Conservation (phyloP, 1,140 invertebrate genomes). For the Trachelipus rathkii region DNA sequence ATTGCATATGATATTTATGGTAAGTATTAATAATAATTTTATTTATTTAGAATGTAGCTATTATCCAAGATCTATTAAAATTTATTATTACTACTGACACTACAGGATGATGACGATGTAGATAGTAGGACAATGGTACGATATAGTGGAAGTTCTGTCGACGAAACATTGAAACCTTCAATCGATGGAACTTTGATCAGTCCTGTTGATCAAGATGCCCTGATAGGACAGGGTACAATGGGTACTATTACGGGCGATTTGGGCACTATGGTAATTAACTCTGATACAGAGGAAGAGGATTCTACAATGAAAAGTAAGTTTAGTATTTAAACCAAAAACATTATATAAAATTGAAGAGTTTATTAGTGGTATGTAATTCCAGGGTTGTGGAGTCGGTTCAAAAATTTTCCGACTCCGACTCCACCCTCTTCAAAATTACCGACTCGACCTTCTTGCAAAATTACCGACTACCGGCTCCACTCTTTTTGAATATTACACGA, state of each 20-base stretch:
- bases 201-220: conserved; percentile 42
- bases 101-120: conserved; percentile 54
- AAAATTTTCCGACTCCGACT: no score
- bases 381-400: no score
- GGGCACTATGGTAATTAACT: conserved; percentile 94
- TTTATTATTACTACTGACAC: neutral
- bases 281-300: conserved; percentile 64
- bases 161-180: conserved; percentile 45
- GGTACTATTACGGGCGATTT: conserved; percentile 68
- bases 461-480: no score
- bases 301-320: conserved; percentile 81
- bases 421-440: no score
- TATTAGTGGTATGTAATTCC: neutral
- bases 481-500: no score
- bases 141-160: conserved; percentile 47
- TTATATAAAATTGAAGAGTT: neutral
- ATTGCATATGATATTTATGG: no score
- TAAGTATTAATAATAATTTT: no score
- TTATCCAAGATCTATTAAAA: neutral
- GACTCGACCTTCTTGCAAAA: no score
- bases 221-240: conserved; percentile 45
- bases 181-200: conserved; percentile 13
- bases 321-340: neutral
- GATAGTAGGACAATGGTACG: conserved; percentile 56
- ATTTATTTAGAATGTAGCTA: neutral